Evolutionary conservation across 1,140 invertebrate species (phyloP), one percentile per base, ranked within the genome.

Genomic region (Papilio helenus): DNA sequence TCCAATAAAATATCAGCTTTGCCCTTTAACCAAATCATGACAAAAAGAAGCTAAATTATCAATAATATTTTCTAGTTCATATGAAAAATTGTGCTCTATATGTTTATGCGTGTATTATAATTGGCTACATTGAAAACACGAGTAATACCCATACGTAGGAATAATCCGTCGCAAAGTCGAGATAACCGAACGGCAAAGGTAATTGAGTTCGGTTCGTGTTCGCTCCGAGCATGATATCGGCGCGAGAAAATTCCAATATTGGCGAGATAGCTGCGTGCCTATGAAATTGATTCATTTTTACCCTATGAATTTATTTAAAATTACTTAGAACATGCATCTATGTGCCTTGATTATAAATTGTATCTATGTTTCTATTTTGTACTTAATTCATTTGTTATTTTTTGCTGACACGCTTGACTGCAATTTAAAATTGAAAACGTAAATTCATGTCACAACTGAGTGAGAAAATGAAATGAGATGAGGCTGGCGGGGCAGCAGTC

Each of bases 241-340:
- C 61, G 10, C 61, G 61, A 68, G 61, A 68, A 68, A 68, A 68
- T 68, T 68, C 61, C 61, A 29, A 68, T 68, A 68, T 68, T 68
- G 61, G 14, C 61, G 26, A 29, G 26, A 68, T 68, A 68, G 26
- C 61, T 34, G 61, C 61, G 4, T 68, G 61, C 61, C 61, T 68
- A 68, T 26, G 61, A 68, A 68, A 68, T 61, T 68, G 61, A 68
- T 34, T 68, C 61, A 65, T 65, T 65, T 68, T 61, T 68, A 29
- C 61, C 26, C 23, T 68, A 34, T 29, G 61, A 29, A 29, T 68
- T 34, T 34, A 29, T 34, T 4, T 14, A 68, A 68, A 29, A 68
- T 26, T 68, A 29, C 26, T 12, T 10, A 8, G 8, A 46, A 46
- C 1, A 46, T 46, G 14, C 14, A 46, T 16, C 12, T 12, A 16